Evolutionary conservation across 2,113 vertebrate species (phyloP).

Genomic region (Takifugu flavidus): DNA sequence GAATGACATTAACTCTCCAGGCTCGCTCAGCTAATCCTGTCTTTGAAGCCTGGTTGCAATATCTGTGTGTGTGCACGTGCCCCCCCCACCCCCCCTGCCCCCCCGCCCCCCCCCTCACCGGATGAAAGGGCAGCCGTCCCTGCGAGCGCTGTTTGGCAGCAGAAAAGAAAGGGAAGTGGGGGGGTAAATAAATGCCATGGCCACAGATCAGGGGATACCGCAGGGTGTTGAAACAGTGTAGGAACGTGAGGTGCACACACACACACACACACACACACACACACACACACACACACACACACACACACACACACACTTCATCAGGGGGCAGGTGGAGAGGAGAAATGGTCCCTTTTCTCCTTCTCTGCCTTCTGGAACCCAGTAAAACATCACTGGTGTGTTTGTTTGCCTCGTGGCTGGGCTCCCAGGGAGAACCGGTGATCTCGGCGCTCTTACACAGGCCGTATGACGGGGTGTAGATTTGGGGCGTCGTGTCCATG

Average conservation of each 20-base stretch:
- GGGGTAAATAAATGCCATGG: constrained; percentile 44
- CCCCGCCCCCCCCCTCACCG: constrained; percentile 1
- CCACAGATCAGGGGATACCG: constrained; percentile 51
- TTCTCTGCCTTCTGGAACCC: too few species aligned
- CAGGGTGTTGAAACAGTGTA: constrained; percentile 33
- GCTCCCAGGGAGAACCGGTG: too few species aligned
- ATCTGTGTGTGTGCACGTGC: not conserved
- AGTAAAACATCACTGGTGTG: too few species aligned
- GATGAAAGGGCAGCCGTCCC: constrained; percentile 43
- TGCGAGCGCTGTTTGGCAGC: constrained; percentile 41
- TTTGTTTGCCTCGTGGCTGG: too few species aligned
- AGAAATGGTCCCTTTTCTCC: too few species aligned
- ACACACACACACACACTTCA: not conserved
- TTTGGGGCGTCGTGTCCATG: too few species aligned
- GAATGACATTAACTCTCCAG: constrained; percentile 10
- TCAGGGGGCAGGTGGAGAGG: too few species aligned
- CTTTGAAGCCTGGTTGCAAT: not conserved
- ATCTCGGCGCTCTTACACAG: too few species aligned
- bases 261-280: not conserved
- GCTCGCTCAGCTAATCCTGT: too few species aligned
- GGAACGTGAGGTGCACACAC: constrained; percentile 26
- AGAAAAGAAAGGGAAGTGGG: constrained; percentile 15
- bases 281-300: not conserved
- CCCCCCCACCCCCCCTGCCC: constrained; percentile 8
- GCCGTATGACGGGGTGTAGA: too few species aligned